Percentiles rank a stretch among this genome's conserved stretches.
Conservation (phyloP, 2,113 vertebrate species). For the Podiceps cristatus region DNA sequence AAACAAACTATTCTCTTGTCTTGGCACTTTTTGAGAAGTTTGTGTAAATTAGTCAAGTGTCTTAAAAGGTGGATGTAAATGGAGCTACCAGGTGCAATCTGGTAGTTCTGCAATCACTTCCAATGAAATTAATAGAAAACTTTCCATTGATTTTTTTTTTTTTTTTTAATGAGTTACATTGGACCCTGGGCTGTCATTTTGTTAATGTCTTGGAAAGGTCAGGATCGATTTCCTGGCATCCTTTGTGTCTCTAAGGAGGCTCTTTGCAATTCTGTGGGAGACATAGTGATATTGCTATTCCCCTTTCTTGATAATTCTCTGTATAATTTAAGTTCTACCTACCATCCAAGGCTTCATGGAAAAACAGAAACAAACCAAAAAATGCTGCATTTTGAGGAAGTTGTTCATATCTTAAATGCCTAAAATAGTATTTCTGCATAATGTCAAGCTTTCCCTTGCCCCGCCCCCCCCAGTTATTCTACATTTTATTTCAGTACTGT, state of each 20-base stretch:
- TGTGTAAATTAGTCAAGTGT: background rate
- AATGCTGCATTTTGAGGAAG: background rate
- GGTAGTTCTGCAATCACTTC: background rate
- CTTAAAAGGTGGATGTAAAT: background rate
- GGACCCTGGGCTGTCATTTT: conserved; percentile 3
- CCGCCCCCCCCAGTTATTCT: background rate
- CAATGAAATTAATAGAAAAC: conserved; percentile 29
- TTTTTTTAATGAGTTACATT: conserved; percentile 13
- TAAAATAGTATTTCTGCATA: background rate
- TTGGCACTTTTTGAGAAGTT: background rate
- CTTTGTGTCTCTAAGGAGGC: conserved; percentile 5
- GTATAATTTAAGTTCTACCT: background rate
- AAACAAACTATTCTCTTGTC: background rate
- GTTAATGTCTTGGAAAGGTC: conserved; percentile 30
- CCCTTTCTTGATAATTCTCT: background rate
- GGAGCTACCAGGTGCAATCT: background rate
- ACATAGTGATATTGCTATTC: background rate
- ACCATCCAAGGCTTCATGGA: background rate
- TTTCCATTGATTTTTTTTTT: background rate
- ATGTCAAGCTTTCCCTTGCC: background rate
- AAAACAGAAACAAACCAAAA: background rate
- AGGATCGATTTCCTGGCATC: conserved; percentile 36
- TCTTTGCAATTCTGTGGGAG: background rate
- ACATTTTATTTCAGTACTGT: background rate
- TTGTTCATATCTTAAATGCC: background rate